These are phyloP conservation scores for Acanthochromis polyacanthus DNA, from an alignment of 2,113 vertebrate species.

Conservation along the genomic window DNA sequence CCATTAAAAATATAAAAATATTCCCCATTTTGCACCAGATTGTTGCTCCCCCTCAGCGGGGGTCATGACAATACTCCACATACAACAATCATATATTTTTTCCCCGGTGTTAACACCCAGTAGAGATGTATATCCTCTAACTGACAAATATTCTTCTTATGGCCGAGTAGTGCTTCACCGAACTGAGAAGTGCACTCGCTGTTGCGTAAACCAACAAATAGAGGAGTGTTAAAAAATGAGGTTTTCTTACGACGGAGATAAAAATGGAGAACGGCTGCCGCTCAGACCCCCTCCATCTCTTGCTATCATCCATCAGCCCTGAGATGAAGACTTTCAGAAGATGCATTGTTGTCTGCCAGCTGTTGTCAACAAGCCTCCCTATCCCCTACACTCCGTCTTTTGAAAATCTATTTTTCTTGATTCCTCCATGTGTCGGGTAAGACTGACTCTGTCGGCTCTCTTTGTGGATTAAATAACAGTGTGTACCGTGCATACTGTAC, in stretches of 20 bases:
- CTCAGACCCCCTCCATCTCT: constrained; percentile 39
- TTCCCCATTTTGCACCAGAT: not conserved
- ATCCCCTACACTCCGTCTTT: constrained; percentile 27
- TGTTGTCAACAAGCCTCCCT: constrained; percentile 52
- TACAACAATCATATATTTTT: not conserved
- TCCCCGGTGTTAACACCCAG: not conserved
- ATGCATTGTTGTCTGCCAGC: constrained; percentile 65
- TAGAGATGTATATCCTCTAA: not conserved
- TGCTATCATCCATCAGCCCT: constrained; percentile 64
- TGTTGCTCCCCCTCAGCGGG: not conserved
- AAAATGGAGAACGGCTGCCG: constrained; percentile 52
- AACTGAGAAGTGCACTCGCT: not conserved
- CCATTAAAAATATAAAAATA: not conserved
- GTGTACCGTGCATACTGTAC: not conserved
- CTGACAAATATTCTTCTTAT: constrained; percentile 1
- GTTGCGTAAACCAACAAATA: constrained; percentile 43
- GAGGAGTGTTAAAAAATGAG: constrained; percentile 13
- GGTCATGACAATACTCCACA: not conserved
- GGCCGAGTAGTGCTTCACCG: constrained; percentile 5
- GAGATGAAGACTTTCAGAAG: constrained; percentile 71
- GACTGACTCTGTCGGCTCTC: not conserved
- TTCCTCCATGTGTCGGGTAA: constrained; percentile 26
- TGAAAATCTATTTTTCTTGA: constrained; percentile 34
- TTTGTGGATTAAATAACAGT: not conserved
- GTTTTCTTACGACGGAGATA: constrained; percentile 46